Evolutionary conservation across 2,113 vertebrate genomes (phyloP).

Genomic region (Ammodytes dubius): DNA sequence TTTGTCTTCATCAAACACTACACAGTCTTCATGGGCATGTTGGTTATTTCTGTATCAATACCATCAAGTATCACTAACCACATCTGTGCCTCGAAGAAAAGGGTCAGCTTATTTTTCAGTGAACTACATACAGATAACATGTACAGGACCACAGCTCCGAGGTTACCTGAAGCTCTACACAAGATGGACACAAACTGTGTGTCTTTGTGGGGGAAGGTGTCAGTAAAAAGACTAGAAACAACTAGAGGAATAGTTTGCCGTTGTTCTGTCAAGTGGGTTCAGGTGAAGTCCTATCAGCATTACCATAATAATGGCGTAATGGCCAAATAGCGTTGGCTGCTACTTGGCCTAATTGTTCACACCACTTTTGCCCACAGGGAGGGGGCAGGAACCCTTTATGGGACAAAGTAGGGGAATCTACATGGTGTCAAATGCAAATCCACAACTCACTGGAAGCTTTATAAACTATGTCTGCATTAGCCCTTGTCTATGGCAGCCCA

Average conservation of each 20-base stretch:
- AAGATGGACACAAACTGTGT: background rate
- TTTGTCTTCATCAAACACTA: background rate
- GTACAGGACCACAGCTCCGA: background rate
- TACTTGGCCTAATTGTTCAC: slow-evolving; percentile 35
- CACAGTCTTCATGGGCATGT: background rate
- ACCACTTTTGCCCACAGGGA: slow-evolving; percentile 17
- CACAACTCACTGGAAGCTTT: background rate
- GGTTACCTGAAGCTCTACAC: background rate
- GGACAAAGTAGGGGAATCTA: background rate
- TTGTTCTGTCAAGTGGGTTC: background rate
- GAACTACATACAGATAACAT: background rate
- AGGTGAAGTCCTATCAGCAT: slow-evolving; percentile 27
- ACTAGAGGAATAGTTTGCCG: slow-evolving; percentile 23
- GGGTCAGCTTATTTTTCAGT: background rate
- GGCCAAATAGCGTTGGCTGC: slow-evolving; percentile 36
- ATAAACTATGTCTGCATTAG: background rate
- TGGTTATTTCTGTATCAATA: background rate
- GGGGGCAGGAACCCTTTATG: slow-evolving; percentile 19
- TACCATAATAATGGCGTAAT: slow-evolving; percentile 52
- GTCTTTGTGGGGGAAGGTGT: background rate
- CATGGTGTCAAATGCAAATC: slow-evolving; percentile 14
- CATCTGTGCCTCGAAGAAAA: background rate
- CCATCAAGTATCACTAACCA: background rate
- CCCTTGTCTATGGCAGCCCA: background rate
- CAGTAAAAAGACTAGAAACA: slow-evolving; percentile 6